phyloP scores from a whole-genome alignment of 2,113 vertebrate species.

The Entelurus aequoreus region DNA sequence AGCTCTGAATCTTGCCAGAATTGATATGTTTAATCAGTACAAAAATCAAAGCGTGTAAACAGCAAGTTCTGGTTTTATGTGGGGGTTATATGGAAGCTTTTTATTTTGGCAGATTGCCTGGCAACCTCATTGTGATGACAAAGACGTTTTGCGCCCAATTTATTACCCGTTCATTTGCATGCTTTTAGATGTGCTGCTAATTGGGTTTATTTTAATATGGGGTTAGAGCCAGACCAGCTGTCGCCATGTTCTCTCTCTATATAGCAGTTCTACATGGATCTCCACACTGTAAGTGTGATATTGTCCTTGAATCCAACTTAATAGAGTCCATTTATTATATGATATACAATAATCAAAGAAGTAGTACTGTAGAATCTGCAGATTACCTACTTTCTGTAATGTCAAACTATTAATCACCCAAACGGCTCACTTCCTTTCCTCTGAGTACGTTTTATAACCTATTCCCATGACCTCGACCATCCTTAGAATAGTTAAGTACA shows the following conservation, averaged over 20 bases:
- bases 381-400: conserved; percentile 46
- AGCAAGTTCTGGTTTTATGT: neutral
- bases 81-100: neutral
- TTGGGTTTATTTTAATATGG: conserved; percentile 5
- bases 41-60: neutral
- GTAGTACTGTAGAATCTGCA: conserved; percentile 33
- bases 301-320: conserved; percentile 1
- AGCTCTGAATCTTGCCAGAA: neutral
- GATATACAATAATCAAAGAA: neutral
- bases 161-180: conserved; percentile 2
- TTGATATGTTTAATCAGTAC: neutral
- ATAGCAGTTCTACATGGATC: neutral
- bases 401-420: conserved; percentile 71
- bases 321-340: neutral
- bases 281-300: neutral
- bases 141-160: neutral
- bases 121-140: neutral
- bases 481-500: neutral
- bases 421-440: conserved; percentile 70
- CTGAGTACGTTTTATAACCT: neutral
- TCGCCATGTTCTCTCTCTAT: neutral
- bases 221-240: neutral
- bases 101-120: conserved; percentile 3
- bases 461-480: neutral
- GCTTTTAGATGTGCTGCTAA: conserved; percentile 5